Conservation (phyloP, 2,797 vertebrate genomes). For the Phrynocephalus forsythii region DNA sequence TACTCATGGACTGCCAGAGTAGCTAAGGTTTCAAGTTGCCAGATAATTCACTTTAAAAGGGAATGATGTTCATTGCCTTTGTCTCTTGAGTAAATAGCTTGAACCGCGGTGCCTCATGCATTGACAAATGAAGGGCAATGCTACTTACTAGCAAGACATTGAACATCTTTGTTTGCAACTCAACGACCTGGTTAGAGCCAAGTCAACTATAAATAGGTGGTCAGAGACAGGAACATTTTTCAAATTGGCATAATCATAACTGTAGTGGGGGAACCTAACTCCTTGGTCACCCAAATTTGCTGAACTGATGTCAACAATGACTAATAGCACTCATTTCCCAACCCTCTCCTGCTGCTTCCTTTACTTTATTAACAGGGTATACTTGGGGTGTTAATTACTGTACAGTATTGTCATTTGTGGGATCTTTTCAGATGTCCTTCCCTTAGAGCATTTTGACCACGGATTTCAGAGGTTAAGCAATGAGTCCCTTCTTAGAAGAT, state of each 20-base stretch:
- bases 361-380: background rate
- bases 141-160: background rate
- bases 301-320: slow-evolving; percentile 3
- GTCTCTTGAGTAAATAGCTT: background rate
- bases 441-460: background rate
- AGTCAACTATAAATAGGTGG: background rate
- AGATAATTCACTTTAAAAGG: background rate
- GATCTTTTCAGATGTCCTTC: background rate
- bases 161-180: background rate
- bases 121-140: background rate
- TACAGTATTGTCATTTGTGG: background rate
- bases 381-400: background rate
- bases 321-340: background rate
- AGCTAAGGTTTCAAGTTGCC: background rate
- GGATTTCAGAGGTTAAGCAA: background rate
- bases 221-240: background rate
- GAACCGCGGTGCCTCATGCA: background rate
- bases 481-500: background rate
- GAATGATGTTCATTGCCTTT: background rate
- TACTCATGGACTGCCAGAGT: background rate
- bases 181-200: background rate
- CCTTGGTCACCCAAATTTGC: background rate
- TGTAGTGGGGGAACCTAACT: background rate
- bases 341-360: background rate
- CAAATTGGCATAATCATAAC: background rate